Evolutionary conservation across 2,888 invertebrate species (phyloP).

Genomic region (Teleiodes luculella): DNA sequence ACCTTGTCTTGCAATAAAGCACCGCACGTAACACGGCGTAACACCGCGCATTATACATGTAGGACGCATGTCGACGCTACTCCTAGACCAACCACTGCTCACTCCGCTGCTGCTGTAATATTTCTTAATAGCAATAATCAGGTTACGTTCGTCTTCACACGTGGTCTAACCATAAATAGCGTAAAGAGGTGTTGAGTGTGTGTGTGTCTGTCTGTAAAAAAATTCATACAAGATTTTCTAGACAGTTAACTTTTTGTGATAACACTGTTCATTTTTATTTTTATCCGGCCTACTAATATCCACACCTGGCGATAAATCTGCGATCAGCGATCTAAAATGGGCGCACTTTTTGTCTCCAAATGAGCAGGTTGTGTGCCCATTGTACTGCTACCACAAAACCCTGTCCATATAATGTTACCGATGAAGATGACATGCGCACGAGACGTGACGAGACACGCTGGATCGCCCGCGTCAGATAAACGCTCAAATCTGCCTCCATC

Average conservation of each 20-base stretch:
- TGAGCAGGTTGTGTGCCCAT: constrained; percentile 55
- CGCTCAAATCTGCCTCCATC: constrained; percentile 62
- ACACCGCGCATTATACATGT: constrained; percentile 68
- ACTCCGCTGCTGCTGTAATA: constrained; percentile 11
- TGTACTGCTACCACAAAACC: constrained; percentile 64
- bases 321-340: constrained; percentile 2
- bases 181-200: too few species aligned
- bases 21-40: constrained; percentile 66
- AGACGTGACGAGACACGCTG: constrained; percentile 60
- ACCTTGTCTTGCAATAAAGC: too few species aligned
- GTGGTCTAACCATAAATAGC: too few species aligned
- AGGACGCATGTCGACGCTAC: constrained; percentile 48
- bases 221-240: too few species aligned
- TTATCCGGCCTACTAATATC: background rate
- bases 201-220: too few species aligned
- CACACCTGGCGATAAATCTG: constrained; percentile 8
- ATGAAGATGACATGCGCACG: constrained; percentile 63
- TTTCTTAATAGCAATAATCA: constrained; percentile 17
- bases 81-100: constrained; percentile 19
- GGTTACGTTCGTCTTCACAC: constrained; percentile 9
- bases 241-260: constrained; percentile 14
- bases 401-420: constrained; percentile 55
- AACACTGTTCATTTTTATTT: background rate
- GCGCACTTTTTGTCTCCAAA: constrained; percentile 35
- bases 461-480: constrained; percentile 57